Percentiles rank a stretch among this genome's conserved stretches.
phyloP scores from a whole-genome alignment of 2,797 vertebrate genomes.

The Clarias pachynema region DNA sequence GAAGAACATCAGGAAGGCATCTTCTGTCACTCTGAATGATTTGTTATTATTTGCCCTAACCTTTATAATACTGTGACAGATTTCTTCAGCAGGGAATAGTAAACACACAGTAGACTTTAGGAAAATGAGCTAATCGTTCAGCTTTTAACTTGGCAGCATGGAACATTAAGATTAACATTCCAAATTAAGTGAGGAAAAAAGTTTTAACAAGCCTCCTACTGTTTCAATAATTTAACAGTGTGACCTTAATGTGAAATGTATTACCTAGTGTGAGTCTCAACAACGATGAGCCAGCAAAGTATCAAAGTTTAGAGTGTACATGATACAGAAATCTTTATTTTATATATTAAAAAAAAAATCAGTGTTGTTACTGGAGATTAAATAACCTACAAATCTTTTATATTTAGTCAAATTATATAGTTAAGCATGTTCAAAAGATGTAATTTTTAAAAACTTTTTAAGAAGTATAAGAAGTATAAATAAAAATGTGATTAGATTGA shows the following conservation, averaged over 20 bases:
- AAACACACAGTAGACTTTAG: background rate
- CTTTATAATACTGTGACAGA: constrained; percentile 21
- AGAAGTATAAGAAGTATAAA: background rate
- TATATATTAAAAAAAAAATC: background rate
- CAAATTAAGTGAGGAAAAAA: background rate
- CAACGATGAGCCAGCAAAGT: background rate
- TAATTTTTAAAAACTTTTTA: background rate
- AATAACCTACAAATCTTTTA: background rate
- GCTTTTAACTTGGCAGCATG: background rate
- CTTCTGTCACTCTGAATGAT: constrained; percentile 17
- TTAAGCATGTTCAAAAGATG: background rate
- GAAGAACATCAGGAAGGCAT: background rate
- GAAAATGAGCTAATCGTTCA: background rate
- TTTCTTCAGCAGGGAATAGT: background rate
- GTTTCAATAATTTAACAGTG: constrained; percentile 7
- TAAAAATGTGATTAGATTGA: background rate
- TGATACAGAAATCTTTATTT: background rate
- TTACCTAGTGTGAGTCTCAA: background rate
- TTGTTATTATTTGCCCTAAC: background rate
- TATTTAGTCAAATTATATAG: too few species aligned
- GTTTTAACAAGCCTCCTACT: constrained; percentile 15
- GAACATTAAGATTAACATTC: too few species aligned
- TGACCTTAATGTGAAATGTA: constrained; percentile 7
- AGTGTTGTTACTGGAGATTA: background rate
- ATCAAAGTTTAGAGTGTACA: background rate